These are phyloP conservation scores for Pantherophis guttatus DNA, from an alignment of 2,113 vertebrate genomes.

Conservation along the genomic window DNA sequence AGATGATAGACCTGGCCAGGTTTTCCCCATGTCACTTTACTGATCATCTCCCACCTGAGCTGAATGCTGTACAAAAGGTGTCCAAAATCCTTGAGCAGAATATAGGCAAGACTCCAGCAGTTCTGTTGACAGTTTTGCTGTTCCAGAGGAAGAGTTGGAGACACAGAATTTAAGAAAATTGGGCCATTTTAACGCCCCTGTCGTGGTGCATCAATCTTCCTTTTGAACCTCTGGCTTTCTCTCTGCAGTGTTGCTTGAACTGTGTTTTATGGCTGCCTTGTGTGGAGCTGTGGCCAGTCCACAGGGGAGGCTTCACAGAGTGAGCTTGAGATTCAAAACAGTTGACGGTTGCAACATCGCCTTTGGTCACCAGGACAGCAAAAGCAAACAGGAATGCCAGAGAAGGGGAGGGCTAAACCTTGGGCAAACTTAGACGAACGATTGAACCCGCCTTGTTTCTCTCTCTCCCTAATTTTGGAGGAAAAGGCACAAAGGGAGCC, in stretches of 20 bases:
- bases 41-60: too few relatives aligned
- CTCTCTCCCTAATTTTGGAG: background rate
- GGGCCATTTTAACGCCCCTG: background rate
- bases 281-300: slow-evolving; percentile 6
- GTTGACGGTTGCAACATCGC: slow-evolving; percentile 31
- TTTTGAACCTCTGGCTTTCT: background rate
- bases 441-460: slow-evolving; percentile 32
- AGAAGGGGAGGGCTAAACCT: slow-evolving; percentile 48
- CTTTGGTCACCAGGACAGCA: slow-evolving; percentile 55
- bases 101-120: background rate
- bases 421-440: slow-evolving; percentile 59
- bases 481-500: background rate
- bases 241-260: background rate
- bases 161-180: background rate
- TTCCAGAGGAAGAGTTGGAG: background rate
- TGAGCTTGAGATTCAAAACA: slow-evolving; percentile 19
- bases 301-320: slow-evolving; percentile 18
- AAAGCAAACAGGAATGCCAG: slow-evolving; percentile 54
- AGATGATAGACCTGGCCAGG: background rate
- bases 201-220: too few relatives aligned
- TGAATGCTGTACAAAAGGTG: background rate
- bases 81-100: background rate
- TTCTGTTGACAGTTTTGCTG: background rate
- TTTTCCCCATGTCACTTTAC: too few relatives aligned
- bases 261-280: background rate